Evolutionary conservation across 2,888 invertebrate genomes (phyloP).

Genomic region (Nephrotoma flavescens): DNA sequence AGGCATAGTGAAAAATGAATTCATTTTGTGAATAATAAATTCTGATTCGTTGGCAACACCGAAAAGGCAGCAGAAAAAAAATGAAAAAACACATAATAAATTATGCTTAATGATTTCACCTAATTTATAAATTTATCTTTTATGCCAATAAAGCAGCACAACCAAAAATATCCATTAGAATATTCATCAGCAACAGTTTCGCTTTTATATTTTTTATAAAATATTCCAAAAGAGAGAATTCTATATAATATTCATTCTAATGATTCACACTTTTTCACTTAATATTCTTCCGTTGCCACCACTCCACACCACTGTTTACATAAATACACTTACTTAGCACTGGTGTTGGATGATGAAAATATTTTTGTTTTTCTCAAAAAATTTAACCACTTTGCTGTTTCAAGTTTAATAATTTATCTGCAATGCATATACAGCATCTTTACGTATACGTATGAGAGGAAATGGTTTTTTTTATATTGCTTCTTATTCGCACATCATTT

Average conservation of each 20-base stretch:
- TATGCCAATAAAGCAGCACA: neutral
- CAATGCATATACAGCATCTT: neutral
- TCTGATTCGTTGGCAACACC: too few relatives aligned
- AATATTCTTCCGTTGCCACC: neutral
- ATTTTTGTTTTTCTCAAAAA: neutral
- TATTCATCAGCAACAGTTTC: neutral
- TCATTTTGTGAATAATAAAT: too few relatives aligned
- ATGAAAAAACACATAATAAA: neutral
- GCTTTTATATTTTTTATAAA: neutral
- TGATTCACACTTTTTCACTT: neutral
- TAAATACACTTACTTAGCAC: neutral
- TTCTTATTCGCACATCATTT: neutral
- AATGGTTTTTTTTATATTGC: neutral
- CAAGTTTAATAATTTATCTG: neutral
- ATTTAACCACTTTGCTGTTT: neutral
- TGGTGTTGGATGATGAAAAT: neutral
- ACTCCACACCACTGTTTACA: neutral
- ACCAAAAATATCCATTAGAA: neutral
- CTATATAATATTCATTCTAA: neutral
- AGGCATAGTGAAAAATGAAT: too few relatives aligned
- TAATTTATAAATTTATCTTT: neutral
- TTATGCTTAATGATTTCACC: neutral
- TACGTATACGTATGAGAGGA: neutral
- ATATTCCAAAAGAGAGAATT: neutral
- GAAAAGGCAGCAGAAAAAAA: neutral